Conservation (phyloP, 2,797 vertebrate genomes). For the Rhynchonycteris naso region DNA sequence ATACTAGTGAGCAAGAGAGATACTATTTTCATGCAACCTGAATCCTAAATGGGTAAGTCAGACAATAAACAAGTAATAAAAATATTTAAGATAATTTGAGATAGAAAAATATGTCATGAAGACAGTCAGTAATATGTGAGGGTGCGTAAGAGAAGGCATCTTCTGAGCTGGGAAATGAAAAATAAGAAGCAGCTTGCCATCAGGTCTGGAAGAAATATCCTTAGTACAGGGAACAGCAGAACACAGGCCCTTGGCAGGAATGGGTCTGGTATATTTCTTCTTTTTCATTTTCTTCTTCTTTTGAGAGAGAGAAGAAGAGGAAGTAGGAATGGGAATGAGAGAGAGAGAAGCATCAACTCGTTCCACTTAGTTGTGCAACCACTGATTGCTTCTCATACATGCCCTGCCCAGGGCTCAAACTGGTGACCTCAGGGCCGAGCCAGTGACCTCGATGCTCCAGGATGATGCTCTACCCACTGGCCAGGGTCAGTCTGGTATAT, state of each 20-base stretch:
- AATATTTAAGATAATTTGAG: not conserved
- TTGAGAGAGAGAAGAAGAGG: too few relatives aligned
- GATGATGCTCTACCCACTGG: too few relatives aligned
- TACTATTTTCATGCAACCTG: not conserved
- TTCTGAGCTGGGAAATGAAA: not conserved
- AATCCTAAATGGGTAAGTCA: not conserved
- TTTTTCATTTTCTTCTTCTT: too few relatives aligned
- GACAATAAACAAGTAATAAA: not conserved
- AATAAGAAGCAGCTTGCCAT: not conserved
- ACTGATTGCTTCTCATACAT: too few relatives aligned
- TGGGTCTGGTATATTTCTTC: not conserved
- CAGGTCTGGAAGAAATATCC: not conserved
- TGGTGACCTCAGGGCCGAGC: too few relatives aligned
- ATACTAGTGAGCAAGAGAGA: not conserved
- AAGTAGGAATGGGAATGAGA: too few relatives aligned
- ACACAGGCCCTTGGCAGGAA: not conserved
- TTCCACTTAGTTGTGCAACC: too few relatives aligned
- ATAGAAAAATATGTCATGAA: not conserved
- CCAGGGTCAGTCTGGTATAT: too few relatives aligned
- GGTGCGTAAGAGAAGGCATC: not conserved
- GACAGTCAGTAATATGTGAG: not conserved
- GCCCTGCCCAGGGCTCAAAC: too few relatives aligned
- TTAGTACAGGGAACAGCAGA: not conserved
- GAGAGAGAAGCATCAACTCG: too few relatives aligned
- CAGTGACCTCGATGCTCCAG: too few relatives aligned